phyloP scores from a whole-genome alignment of 2,888 invertebrate genomes.

The Andrena chrysosceles region DNA sequence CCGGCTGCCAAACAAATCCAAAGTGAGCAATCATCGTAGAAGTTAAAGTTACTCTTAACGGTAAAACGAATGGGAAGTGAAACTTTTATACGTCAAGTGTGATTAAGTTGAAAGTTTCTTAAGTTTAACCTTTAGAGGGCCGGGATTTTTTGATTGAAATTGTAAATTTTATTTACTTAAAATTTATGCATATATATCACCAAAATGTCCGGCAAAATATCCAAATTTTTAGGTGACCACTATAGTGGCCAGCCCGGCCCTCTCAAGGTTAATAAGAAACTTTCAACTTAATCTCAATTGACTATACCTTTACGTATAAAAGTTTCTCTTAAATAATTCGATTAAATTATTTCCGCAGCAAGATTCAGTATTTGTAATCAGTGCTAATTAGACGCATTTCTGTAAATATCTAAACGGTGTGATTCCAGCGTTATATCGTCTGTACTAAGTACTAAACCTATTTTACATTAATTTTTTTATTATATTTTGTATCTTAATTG shows the following conservation, averaged over 20 bases:
- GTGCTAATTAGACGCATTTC: constrained; percentile 50
- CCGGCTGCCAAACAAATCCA: constrained; percentile 88
- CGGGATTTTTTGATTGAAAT: too few species aligned
- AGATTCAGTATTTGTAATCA: constrained; percentile 65
- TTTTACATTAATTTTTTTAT: constrained; percentile 62
- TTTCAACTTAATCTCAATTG: too few species aligned
- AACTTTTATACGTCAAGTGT: constrained; percentile 52
- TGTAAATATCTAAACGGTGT: constrained; percentile 59
- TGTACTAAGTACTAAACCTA: constrained; percentile 59
- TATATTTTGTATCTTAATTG: constrained; percentile 71
- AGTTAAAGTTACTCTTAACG: constrained; percentile 36
- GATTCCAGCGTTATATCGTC: constrained; percentile 46
- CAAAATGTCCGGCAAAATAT: too few species aligned
- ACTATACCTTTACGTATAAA: too few species aligned
- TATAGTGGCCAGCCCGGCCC: too few species aligned
- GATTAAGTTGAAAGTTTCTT: constrained; percentile 53
- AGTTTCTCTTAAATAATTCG: too few species aligned
- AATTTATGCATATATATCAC: too few species aligned
- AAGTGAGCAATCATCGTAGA: constrained; percentile 73
- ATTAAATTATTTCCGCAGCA: constrained; percentile 62
- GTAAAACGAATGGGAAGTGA: background rate
- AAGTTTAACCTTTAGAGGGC: too few species aligned
- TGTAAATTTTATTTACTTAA: too few species aligned
- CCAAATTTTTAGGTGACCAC: too few species aligned
- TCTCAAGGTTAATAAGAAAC: too few species aligned